These are phyloP conservation scores for Sternarchorhynchus goeldii DNA, from an alignment of 2,797 vertebrate genomes.

Conservation along the genomic window DNA sequence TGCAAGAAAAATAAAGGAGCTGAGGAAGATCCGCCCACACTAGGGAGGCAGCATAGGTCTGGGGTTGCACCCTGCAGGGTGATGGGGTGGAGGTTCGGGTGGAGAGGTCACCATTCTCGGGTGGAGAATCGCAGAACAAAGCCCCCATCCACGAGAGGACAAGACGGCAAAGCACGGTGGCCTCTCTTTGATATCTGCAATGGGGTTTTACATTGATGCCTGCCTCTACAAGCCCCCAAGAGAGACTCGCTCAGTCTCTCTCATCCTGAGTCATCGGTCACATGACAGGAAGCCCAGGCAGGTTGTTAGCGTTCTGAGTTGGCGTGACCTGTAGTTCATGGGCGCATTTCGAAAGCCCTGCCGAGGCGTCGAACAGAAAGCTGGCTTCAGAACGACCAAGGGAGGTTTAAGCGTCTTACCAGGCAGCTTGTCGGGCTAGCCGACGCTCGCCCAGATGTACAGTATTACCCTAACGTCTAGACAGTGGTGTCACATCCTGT, in stretches of 20 bases:
- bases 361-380: conserved; percentile 40
- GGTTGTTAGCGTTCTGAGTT: conserved; percentile 36
- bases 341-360: conserved; percentile 43
- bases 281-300: conserved; percentile 43
- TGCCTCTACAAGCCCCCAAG: conserved; percentile 54
- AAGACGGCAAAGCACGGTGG: conserved; percentile 64
- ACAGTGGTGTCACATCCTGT: conserved; percentile 37
- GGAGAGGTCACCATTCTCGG: conserved; percentile 55
- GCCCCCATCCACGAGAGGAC: conserved; percentile 49
- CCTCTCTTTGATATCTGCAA: conserved; percentile 66
- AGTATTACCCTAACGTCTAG: conserved; percentile 45
- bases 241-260: conserved; percentile 39
- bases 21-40: conserved; percentile 18
- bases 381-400: conserved; percentile 42
- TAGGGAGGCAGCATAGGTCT: conserved; percentile 42
- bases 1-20: conserved; percentile 33
- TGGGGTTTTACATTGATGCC: conserved; percentile 51
- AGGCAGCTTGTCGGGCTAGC: conserved; percentile 31
- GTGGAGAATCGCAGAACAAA: conserved; percentile 41
- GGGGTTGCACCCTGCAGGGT: conserved; percentile 64
- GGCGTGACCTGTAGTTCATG: conserved; percentile 47
- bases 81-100: conserved; percentile 54
- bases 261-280: conserved; percentile 6
- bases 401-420: conserved; percentile 48
- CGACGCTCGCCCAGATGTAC: conserved; percentile 27